A percentile compares a stretch with the other conserved stretches of the same genome.
Evolutionary conservation across 2,888 invertebrate genomes (phyloP).

Genomic region (Agriotes lineatus): DNA sequence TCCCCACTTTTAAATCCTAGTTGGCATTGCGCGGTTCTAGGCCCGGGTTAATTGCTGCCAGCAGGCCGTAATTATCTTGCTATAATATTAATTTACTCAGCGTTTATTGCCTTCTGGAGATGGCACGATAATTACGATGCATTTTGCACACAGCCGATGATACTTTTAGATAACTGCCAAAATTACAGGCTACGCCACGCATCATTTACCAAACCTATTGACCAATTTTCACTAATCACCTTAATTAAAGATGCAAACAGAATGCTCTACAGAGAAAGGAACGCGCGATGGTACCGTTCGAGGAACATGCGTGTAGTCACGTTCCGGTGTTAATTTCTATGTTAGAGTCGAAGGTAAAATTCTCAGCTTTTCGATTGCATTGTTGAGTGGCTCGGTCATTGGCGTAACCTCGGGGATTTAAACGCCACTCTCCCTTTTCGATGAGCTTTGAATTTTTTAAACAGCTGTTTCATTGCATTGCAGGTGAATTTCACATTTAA

Average conservation of each 20-base stretch:
- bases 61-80: conserved; percentile 4
- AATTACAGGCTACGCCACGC: conserved; percentile 9
- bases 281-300: neutral
- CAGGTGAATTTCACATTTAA: too few species aligned
- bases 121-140: neutral
- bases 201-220: conserved; percentile 10
- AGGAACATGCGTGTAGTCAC: neutral
- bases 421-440: neutral
- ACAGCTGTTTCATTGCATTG: too few species aligned
- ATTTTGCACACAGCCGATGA: neutral
- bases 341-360: too few species aligned
- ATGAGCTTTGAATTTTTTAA: too few species aligned
- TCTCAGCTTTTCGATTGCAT: too few species aligned
- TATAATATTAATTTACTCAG: conserved; percentile 20
- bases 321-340: too few species aligned
- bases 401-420: too few species aligned
- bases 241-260: conserved; percentile 10
- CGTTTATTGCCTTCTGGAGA: conserved; percentile 9
- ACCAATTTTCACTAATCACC: conserved; percentile 4
- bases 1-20: neutral
- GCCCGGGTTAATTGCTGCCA: conserved; percentile 1
- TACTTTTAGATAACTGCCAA: conserved; percentile 2
- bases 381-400: too few species aligned
- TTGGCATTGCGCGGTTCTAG: neutral
- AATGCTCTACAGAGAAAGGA: neutral